These are phyloP conservation scores for Sander lucioperca DNA, from an alignment of 2,113 vertebrate species.

Conservation along the genomic window DNA sequence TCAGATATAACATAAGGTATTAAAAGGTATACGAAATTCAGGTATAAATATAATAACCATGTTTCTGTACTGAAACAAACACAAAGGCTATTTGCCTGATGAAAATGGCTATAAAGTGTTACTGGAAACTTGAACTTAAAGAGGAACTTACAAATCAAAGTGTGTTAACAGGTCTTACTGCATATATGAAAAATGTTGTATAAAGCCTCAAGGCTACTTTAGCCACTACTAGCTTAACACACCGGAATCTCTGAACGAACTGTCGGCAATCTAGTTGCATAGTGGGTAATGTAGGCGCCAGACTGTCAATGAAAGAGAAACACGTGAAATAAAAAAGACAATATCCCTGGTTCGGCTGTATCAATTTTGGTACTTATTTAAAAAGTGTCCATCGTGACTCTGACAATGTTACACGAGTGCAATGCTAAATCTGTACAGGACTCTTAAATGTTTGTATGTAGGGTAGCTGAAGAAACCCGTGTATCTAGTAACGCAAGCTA, in stretches of 20 bases:
- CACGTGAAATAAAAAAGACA: background rate
- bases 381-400: background rate
- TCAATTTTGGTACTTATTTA: background rate
- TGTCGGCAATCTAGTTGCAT: background rate
- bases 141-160: background rate
- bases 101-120: background rate
- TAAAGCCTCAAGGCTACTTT: background rate
- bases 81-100: background rate
- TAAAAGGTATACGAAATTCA: no score
- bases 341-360: background rate
- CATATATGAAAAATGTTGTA: background rate
- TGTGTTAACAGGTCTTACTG: background rate
- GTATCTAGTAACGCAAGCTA: background rate
- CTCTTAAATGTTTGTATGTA: background rate
- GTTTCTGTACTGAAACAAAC: background rate
- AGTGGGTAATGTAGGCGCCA: background rate
- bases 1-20: background rate
- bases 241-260: background rate
- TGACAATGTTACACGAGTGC: background rate
- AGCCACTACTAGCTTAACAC: background rate
- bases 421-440: background rate
- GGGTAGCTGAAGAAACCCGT: background rate
- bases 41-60: background rate
- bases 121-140: background rate
- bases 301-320: background rate